Conservation (phyloP, 2,113 vertebrate genomes). For the Camelus dromedarius region DNA sequence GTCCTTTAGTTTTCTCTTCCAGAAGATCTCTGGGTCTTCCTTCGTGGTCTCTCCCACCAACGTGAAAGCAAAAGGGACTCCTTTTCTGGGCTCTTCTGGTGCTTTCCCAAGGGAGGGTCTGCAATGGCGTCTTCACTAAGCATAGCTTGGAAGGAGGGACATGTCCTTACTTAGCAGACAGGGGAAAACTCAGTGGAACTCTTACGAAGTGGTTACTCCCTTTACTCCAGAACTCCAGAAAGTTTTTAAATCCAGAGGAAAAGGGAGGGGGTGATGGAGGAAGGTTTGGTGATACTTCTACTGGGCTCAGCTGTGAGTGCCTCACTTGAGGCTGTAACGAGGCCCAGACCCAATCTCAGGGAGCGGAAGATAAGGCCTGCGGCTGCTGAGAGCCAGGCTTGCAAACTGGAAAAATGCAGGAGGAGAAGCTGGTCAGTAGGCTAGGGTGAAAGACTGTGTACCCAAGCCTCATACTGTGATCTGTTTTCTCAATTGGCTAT, state of each 20-base stretch:
- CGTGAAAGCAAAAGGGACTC: background rate
- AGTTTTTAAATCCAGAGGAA: background rate
- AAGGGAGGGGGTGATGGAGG: background rate
- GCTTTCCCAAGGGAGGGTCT: background rate
- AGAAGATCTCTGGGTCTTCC: background rate
- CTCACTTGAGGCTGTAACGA: background rate
- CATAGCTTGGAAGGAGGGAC: background rate
- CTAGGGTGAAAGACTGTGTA: background rate
- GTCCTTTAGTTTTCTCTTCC: background rate
- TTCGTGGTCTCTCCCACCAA: background rate
- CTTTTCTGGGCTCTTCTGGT: background rate
- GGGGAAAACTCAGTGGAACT: background rate
- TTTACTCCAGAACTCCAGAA: background rate
- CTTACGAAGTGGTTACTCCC: background rate
- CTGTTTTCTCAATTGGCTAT: slow-evolving; percentile 70
- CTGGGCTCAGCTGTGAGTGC: background rate
- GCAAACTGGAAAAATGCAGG: slow-evolving; percentile 32
- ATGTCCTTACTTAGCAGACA: background rate
- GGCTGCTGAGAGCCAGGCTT: slow-evolving; percentile 24
- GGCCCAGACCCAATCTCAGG: background rate
- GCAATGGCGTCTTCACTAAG: background rate
- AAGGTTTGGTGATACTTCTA: background rate
- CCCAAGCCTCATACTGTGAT: slow-evolving; percentile 46
- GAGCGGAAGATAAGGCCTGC: slow-evolving; percentile 1
- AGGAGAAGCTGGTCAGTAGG: slow-evolving; percentile 20